Evolutionary conservation across 2,113 vertebrate genomes (phyloP).

Genomic region (Sorex araneus): DNA sequence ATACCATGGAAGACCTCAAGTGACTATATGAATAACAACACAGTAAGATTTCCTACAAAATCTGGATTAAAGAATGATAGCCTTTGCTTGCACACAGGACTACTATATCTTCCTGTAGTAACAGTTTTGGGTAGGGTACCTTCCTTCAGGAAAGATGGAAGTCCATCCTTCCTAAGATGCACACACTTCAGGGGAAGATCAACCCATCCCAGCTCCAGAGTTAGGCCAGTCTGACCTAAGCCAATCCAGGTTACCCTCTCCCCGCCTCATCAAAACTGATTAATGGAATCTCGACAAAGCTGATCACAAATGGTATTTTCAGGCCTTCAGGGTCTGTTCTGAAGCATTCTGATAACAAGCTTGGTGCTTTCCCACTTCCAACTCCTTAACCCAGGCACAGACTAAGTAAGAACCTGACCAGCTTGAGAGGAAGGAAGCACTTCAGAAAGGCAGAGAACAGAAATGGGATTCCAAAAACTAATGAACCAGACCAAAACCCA

Average conservation of each 20-base stretch:
- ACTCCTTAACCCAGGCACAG: neutral
- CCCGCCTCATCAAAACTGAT: neutral
- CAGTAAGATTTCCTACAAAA: constrained; percentile 51
- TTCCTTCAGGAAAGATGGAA: no score
- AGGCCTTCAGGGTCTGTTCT: neutral
- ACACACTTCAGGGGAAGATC: neutral
- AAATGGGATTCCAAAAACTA: constrained; percentile 32
- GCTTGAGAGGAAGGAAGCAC: neutral
- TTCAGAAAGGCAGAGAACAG: constrained; percentile 55
- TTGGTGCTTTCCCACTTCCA: neutral
- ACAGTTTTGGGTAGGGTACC: neutral
- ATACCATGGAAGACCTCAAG: no score
- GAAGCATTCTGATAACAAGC: neutral
- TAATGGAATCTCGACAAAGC: constrained; percentile 21
- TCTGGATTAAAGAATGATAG: constrained; percentile 1
- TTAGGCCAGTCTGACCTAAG: neutral
- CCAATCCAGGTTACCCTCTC: neutral
- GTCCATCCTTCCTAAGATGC: constrained; percentile 1
- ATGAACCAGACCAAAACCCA: constrained; percentile 53
- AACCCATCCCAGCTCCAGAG: neutral
- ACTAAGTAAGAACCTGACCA: neutral
- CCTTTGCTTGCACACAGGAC: neutral
- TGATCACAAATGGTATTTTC: neutral
- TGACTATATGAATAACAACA: neutral
- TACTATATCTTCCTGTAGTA: neutral